Base-by-base conservation (phyloP, 2,888 invertebrate genomes). In the Zaprionus lineosus region DNA sequence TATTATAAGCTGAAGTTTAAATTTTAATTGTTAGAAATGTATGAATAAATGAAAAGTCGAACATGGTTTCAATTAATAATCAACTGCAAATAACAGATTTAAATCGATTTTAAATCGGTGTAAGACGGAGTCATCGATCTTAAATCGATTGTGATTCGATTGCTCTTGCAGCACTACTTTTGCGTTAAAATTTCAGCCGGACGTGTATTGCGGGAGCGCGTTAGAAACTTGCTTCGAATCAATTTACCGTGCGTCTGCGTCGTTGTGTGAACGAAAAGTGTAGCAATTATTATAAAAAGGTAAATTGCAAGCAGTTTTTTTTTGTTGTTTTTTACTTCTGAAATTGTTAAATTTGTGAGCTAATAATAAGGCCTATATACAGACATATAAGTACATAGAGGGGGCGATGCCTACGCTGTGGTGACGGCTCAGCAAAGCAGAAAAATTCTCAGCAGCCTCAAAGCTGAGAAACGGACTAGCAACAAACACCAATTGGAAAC, bases 281-380 rank as follows among this genome's bases (percentile, higher is more conserved):
- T 69, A 62, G 51, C 55, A 69, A 67, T 67, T 74, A 75, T 63
- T 60, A 71, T 71, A 14, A 75, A 61, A 67, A 77, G 77, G 77
- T 77, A 84, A 77, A 84, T 77, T 77, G 66, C 62, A 82, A 77
- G 78, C 65, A 61, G 56, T 47, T 52, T 57, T 36, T 56, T 63
- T 63, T 48, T 36, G 11, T 57, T 41, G 28, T 64, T 63, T 70
- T 70, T 75, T 68, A 41, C 37, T 33, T 59, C 56, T 40, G 39
- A 62, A 78, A 55, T 56, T 68, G 48, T 74, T 58, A n/a, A 53
- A 75, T 67, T 62, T 81, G 75, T 83, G 77, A 58, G 59, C 66
- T 48, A 48, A 41, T 60, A 40, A 8, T 26, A 43, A 67, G 64
- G 34, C 43, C 41, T 37, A 39, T 29, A 43, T 15, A 60, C 50